Conservation (phyloP, 35 echinoderm and acorn worm species). For the Ptychodera flava region DNA sequence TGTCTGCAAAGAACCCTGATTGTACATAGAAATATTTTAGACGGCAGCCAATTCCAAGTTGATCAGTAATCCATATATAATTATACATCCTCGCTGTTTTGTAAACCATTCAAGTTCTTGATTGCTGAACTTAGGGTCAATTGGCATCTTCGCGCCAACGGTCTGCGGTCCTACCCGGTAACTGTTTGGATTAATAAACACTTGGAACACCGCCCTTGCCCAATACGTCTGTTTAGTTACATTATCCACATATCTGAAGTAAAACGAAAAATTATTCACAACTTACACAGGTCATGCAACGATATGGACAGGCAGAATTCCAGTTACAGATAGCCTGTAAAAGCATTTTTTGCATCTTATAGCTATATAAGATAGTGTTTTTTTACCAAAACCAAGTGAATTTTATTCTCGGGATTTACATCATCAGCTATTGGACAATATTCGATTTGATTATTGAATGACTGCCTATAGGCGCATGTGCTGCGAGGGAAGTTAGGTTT, state of each 20-base stretch:
- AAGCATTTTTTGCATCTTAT: not conserved
- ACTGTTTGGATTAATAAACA: slow-evolving; percentile 58
- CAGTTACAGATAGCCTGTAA: not conserved
- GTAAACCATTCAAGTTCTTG: slow-evolving; percentile 82
- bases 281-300: too few relatives aligned
- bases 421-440: not conserved
- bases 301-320: too few relatives aligned
- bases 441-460: not conserved
- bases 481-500: too few relatives aligned
- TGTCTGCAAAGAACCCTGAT: not conserved
- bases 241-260: not conserved
- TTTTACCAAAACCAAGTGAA: not conserved
- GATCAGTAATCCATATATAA: not conserved
- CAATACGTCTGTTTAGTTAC: slow-evolving; percentile 35
- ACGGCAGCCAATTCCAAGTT: not conserved
- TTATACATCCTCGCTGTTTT: slow-evolving; percentile 30
- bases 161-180: slow-evolving; percentile 64
- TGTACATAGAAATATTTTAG: not conserved
- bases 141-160: slow-evolving; percentile 69
- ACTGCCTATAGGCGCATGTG: too few relatives aligned
- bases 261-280: too few relatives aligned
- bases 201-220: slow-evolving; percentile 73
- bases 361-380: not conserved
- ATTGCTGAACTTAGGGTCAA: slow-evolving; percentile 85
- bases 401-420: not conserved